Evolutionary conservation across 2,888 invertebrate species (phyloP).

Genomic region (Leptinotarsa haldemani): DNA sequence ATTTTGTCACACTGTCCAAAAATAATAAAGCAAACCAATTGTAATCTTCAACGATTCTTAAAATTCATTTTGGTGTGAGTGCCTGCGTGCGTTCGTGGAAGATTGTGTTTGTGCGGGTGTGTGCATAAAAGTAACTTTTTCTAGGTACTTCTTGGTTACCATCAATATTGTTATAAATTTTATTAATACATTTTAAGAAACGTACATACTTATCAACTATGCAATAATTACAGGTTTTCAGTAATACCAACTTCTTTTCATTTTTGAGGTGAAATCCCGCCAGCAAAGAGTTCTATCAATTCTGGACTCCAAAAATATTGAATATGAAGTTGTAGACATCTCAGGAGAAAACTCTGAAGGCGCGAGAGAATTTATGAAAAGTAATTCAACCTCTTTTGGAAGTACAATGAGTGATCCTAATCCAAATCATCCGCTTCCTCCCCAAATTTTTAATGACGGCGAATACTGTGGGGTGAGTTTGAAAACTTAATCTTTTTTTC

Average conservation of each 20-base stretch:
- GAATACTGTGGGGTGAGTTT: slow-evolving; percentile 89
- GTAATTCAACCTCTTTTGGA: slow-evolving; percentile 81
- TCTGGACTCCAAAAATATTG: slow-evolving; percentile 89
- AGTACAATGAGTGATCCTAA: slow-evolving; percentile 79
- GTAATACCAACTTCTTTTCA: neutral
- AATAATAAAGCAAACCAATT: too few species aligned
- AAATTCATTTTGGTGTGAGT: too few species aligned
- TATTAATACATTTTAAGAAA: neutral
- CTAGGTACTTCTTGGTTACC: too few species aligned
- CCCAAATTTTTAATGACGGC: slow-evolving; percentile 93
- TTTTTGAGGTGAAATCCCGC: slow-evolving; percentile 87
- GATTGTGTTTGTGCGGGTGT: too few species aligned
- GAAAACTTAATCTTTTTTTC: neutral
- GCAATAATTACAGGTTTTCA: neutral
- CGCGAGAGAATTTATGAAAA: slow-evolving; percentile 92
- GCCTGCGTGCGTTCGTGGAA: too few species aligned
- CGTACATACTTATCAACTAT: neutral
- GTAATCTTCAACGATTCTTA: too few species aligned
- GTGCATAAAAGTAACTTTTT: too few species aligned
- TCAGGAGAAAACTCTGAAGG: slow-evolving; percentile 91
- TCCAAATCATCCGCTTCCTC: slow-evolving; percentile 86
- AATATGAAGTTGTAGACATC: slow-evolving; percentile 92
- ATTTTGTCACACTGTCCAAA: too few species aligned
- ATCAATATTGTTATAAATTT: too few species aligned
- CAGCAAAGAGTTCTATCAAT: slow-evolving; percentile 95